Conservation (phyloP, 2,888 invertebrate genomes). For the Hirtodrosophila histrioides region DNA sequence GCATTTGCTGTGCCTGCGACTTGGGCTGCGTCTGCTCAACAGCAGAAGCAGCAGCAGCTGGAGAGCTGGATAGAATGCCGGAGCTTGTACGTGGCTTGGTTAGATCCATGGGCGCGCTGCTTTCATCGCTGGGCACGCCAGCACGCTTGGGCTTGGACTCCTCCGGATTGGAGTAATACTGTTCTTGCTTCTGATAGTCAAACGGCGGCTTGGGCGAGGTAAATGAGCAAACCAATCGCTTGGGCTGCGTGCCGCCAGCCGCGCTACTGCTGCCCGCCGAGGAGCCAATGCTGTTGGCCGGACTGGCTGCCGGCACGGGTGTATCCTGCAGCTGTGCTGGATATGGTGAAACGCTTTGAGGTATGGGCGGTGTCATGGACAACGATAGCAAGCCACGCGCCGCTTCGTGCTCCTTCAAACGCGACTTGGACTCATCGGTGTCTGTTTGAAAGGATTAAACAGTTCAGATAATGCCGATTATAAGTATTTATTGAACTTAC, state of each 20-base stretch:
- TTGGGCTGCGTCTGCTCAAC: constrained; percentile 42
- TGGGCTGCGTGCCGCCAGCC: constrained; percentile 50
- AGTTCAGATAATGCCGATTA: background rate
- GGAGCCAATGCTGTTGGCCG: constrained; percentile 64
- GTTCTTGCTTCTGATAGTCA: constrained; percentile 84
- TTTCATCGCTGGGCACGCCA: constrained; percentile 72
- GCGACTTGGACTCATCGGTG: constrained; percentile 88
- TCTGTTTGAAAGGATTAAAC: constrained; percentile 83
- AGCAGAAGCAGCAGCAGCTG: background rate
- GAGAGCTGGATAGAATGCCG: background rate
- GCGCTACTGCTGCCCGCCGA: constrained; percentile 39
- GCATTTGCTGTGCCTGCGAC: constrained; percentile 82
- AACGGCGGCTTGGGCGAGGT: constrained; percentile 84
- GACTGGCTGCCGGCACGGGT: constrained; percentile 51
- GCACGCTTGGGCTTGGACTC: constrained; percentile 80
- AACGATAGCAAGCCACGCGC: constrained; percentile 92
- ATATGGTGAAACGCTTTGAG: constrained; percentile 82
- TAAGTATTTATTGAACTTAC: constrained; percentile 84
- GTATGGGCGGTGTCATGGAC: constrained; percentile 86
- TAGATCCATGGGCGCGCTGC: constrained; percentile 83
- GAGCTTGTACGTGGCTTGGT: constrained; percentile 80
- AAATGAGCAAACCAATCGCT: constrained; percentile 81
- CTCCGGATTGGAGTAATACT: constrained; percentile 84
- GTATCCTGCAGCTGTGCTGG: constrained; percentile 60
- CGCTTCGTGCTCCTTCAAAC: constrained; percentile 93